phyloP scores from a whole-genome alignment of 2,888 invertebrate species.

The Drosophila limbata region DNA sequence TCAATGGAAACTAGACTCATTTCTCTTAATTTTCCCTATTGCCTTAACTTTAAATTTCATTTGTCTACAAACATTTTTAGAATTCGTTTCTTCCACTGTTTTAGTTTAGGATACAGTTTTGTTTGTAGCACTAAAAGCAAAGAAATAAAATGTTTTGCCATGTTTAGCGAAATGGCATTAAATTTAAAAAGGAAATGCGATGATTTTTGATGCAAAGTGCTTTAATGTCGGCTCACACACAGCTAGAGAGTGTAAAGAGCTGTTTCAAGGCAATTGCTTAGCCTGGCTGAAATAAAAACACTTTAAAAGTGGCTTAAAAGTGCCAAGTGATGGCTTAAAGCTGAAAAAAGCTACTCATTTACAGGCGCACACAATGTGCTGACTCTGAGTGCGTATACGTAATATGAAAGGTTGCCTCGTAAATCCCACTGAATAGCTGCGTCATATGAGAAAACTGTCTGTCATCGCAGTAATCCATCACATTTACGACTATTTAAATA shows the following conservation, averaged over 20 bases:
- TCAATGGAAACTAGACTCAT: neutral
- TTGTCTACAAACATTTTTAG: neutral
- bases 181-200: constrained; percentile 13
- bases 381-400: constrained; percentile 22
- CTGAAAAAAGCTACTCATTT: constrained; percentile 32
- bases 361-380: constrained; percentile 9
- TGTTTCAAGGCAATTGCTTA: constrained; percentile 24
- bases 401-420: constrained; percentile 42
- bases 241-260: constrained; percentile 12
- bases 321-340: constrained; percentile 22
- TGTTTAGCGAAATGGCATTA: constrained; percentile 25
- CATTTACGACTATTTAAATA: constrained; percentile 69
- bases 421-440: constrained; percentile 32
- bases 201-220: constrained; percentile 45
- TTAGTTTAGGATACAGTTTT: neutral
- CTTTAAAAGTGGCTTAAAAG: constrained; percentile 34
- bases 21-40: neutral
- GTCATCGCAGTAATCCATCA: constrained; percentile 70
- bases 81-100: neutral
- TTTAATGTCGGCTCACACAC: constrained; percentile 26
- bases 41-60: neutral
- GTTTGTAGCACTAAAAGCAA: neutral
- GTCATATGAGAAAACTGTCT: constrained; percentile 39
- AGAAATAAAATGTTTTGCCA: constrained; percentile 6
- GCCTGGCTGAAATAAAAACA: constrained; percentile 14